A percentile compares a stretch with the other conserved stretches of the same genome.
These are phyloP conservation scores for Neopipo cinnamomea DNA, from an alignment of 2,113 vertebrate genomes.

Conservation along the genomic window DNA sequence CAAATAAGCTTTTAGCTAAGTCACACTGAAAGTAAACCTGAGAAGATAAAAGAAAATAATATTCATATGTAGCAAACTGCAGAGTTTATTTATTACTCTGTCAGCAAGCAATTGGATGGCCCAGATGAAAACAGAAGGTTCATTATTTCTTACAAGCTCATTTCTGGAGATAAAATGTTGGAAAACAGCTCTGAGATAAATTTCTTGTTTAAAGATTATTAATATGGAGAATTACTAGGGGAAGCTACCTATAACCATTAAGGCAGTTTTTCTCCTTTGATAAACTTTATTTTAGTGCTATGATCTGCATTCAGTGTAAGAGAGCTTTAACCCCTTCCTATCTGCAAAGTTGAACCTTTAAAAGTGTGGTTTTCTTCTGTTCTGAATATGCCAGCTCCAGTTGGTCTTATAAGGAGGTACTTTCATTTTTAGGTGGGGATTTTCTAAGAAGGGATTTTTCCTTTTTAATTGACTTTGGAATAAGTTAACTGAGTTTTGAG, in stretches of 20 bases:
- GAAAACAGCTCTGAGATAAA: not conserved
- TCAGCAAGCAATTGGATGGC: not conserved
- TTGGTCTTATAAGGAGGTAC: not conserved
- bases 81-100: not conserved
- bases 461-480: not conserved
- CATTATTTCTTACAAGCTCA: not conserved
- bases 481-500: not conserved
- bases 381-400: not conserved
- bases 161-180: not conserved
- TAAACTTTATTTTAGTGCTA: not conserved
- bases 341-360: not conserved
- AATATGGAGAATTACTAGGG: not conserved
- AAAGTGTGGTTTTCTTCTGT: not conserved
- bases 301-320: not conserved
- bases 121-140: not conserved
- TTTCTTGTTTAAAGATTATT: not conserved
- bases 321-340: not conserved
- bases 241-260: not conserved
- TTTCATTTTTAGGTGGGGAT: not conserved
- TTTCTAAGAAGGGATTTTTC: not conserved
- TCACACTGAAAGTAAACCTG: not conserved
- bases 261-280: not conserved
- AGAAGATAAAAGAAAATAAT: slow-evolving; percentile 8
- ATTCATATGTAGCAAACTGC: not conserved
- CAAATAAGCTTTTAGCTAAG: not conserved